These are phyloP conservation scores for Rhinichthys klamathensis DNA, from an alignment of 2,113 vertebrate species.

Conservation along the genomic window DNA sequence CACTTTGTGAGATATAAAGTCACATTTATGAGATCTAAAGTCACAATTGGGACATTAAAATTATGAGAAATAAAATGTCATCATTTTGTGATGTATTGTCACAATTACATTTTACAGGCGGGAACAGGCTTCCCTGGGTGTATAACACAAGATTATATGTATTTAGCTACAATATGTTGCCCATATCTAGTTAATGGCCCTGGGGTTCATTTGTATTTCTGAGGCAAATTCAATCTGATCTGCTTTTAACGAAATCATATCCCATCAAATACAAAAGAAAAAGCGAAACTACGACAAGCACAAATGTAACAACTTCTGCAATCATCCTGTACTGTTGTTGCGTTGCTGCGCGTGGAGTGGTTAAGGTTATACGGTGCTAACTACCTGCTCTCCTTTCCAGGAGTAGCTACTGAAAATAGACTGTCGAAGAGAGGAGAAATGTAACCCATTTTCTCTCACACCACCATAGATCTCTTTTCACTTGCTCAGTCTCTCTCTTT, in stretches of 20 bases:
- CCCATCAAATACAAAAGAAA: neutral
- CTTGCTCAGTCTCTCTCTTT: slow-evolving; percentile 40
- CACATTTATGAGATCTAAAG: neutral
- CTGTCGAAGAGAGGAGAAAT: slow-evolving; percentile 50
- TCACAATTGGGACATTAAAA: neutral
- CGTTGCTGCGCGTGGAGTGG: slow-evolving; percentile 7
- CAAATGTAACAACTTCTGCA: slow-evolving; percentile 1
- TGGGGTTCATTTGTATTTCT: neutral
- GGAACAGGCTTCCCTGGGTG: neutral
- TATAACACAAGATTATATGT: neutral
- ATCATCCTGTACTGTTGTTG: slow-evolving; percentile 6
- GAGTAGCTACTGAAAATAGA: slow-evolving; percentile 48
- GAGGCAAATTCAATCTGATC: neutral
- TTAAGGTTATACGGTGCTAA: slow-evolving; percentile 38
- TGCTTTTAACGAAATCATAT: neutral
- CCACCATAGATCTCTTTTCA: slow-evolving; percentile 28
- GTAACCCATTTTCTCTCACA: slow-evolving; percentile 51
- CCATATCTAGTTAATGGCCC: neutral
- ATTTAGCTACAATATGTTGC: neutral
- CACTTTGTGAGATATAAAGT: neutral
- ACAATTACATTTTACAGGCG: neutral
- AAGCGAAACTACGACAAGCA: neutral
- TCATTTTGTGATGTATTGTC: neutral
- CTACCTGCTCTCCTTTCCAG: slow-evolving; percentile 46
- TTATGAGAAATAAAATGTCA: neutral